Base-by-base conservation (phyloP, 2,888 invertebrate genomes). In the Stomorhina lunata region DNA sequence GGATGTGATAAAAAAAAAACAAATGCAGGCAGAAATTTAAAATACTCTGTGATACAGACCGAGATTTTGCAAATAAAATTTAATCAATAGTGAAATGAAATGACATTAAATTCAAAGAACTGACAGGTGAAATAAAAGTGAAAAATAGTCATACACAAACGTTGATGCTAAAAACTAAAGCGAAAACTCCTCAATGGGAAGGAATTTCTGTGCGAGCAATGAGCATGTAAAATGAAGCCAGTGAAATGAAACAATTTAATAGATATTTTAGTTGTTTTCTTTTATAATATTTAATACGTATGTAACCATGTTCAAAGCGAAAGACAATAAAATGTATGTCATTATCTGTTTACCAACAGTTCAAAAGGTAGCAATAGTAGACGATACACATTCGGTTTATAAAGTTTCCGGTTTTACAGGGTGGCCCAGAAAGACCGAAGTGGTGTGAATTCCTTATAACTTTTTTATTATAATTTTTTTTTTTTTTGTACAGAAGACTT, bases 171-270 rank as follows among this genome's bases (percentile, higher is more conserved):
- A 20, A 34, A 10, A 34, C 17, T 15, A 20, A 50, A 48, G n/a
- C 17, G 9, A 9, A 1, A 2, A 2, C 20, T 48, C 48, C 48
- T 48, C 10, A 48, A 48, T 48, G 4, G 48, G 9, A 48, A 48
- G 48, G 12, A 48, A 48, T 25, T n/a, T n/a, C 1, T 48, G 22
- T 48, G 25, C 12, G 48, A 48, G 25, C 22, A 22, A 43, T n/a
- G 15, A 37, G 59, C 40, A 40, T 40, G n/a, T n/a, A 9, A 40
- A 40, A 61, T 15, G 20, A 57, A 34, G 17, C 9, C 50, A 53
- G 34, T 68, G 50, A 37, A 68, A 25, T 22, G 50, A 37, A 68
- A 68, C 66, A 37, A 37, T 68, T 68, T 68, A 34, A 37, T n/a
- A 50, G 4, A 32, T 22, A 17, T 45, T 10, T 1, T 20, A 34